These are phyloP conservation scores for Aelia acuminata DNA, from an alignment of 2,888 invertebrate genomes.

Conservation along the genomic window DNA sequence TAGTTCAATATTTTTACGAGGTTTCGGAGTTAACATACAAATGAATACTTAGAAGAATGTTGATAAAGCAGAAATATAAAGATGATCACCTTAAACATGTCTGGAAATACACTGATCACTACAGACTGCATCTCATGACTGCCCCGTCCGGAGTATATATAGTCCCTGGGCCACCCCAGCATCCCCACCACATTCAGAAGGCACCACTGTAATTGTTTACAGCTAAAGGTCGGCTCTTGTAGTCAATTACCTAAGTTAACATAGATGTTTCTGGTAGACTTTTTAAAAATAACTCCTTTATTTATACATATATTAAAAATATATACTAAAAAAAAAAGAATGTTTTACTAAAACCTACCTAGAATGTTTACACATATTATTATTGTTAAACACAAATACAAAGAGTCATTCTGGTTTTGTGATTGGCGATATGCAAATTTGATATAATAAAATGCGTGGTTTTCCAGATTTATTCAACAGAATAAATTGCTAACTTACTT, in stretches of 20 bases:
- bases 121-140: background rate
- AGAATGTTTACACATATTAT: too few species aligned
- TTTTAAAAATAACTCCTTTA: background rate
- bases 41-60: background rate
- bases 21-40: background rate
- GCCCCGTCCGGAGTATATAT: conserved; percentile 8
- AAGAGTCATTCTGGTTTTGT: too few species aligned
- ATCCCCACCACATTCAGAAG: background rate
- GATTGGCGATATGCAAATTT: too few species aligned
- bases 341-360: background rate
- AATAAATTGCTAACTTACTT: too few species aligned
- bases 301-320: too few species aligned
- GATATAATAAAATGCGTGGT: too few species aligned
- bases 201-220: conserved; percentile 38
- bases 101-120: conserved; percentile 38
- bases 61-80: background rate
- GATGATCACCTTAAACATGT: conserved; percentile 47
- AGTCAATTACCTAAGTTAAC: conserved; percentile 41
- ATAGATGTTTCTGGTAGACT: background rate
- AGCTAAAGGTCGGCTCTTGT: conserved; percentile 41
- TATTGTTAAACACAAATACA: too few species aligned
- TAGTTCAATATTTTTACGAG: background rate
- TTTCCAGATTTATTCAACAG: too few species aligned
- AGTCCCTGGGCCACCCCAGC: background rate
- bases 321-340: too few species aligned